These are phyloP conservation scores for Apoderus coryli DNA, from an alignment of 2,888 invertebrate genomes.

Conservation along the genomic window DNA sequence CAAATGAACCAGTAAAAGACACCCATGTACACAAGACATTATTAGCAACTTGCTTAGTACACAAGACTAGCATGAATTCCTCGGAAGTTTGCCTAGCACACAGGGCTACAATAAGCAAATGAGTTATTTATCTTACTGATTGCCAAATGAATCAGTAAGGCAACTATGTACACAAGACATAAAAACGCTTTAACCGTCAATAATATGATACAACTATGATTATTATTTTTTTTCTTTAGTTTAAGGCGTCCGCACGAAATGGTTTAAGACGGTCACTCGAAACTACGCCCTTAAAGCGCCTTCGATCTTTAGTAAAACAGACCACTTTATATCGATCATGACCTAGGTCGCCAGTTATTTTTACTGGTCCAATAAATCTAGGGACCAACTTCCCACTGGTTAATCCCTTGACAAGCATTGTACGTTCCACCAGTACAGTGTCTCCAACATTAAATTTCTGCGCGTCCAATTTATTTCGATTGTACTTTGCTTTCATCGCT, in stretches of 20 bases:
- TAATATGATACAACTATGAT: too few species aligned
- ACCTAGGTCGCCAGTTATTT: neutral
- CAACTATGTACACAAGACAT: too few species aligned
- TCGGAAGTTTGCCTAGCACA: neutral
- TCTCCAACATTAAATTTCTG: constrained; percentile 3
- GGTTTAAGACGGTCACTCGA: constrained; percentile 2
- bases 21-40: too few species aligned
- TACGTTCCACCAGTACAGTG: constrained; percentile 3
- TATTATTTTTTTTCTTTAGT: too few species aligned
- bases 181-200: too few species aligned
- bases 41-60: constrained; percentile 2
- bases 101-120: neutral
- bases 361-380: constrained; percentile 6
- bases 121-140: too few species aligned
- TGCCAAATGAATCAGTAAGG: too few species aligned
- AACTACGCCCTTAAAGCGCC: constrained; percentile 1
- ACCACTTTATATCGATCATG: constrained; percentile 1
- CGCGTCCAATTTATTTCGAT: neutral
- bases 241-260: neutral
- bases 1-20: too few species aligned
- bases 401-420: constrained; percentile 5
- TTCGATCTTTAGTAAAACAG: constrained; percentile 1
- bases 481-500: neutral
- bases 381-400: constrained; percentile 7
- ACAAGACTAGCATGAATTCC: neutral